Percentiles rank a stretch among this genome's conserved stretches.
These are phyloP conservation scores for Ganaspis sp. DNA, from an alignment of 1,140 invertebrate genomes.

Conservation along the genomic window DNA sequence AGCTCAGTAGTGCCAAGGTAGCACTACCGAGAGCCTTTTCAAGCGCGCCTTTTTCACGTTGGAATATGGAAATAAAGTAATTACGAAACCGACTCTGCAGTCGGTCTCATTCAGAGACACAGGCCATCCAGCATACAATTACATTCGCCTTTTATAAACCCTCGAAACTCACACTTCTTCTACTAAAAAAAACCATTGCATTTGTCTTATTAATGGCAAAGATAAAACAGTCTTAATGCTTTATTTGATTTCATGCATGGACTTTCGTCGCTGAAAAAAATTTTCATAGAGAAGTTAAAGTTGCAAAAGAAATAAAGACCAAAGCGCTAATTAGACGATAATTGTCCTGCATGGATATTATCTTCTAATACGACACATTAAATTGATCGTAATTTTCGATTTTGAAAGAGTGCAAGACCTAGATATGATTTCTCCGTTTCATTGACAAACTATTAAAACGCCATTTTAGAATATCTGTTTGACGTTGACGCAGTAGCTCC, in stretches of 20 bases:
- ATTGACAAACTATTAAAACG: no score
- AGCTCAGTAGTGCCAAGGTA: constrained; percentile 28
- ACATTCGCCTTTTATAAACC: constrained; percentile 39
- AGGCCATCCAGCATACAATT: constrained; percentile 41
- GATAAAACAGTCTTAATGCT: background rate
- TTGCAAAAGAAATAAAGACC: constrained; percentile 29
- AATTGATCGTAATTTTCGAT: no score
- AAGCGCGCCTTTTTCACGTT: constrained; percentile 32
- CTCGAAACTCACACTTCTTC: background rate
- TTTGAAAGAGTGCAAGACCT: no score
- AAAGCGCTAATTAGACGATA: constrained; percentile 52
- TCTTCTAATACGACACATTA: no score
- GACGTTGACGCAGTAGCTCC: no score
- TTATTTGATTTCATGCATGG: background rate
- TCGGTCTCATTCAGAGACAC: constrained; percentile 34
- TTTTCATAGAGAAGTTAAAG: constrained; percentile 7
- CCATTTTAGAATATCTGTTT: no score
- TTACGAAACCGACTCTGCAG: constrained; percentile 43
- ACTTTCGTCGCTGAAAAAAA: background rate
- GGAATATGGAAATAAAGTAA: constrained; percentile 55
- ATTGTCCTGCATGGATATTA: no score
- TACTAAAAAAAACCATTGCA: background rate
- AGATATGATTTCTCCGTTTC: no score
- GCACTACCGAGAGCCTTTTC: constrained; percentile 38
- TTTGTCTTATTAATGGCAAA: constrained; percentile 8